Conservation (phyloP, 2,888 invertebrate genomes). For the Amphipyra berbera region DNA sequence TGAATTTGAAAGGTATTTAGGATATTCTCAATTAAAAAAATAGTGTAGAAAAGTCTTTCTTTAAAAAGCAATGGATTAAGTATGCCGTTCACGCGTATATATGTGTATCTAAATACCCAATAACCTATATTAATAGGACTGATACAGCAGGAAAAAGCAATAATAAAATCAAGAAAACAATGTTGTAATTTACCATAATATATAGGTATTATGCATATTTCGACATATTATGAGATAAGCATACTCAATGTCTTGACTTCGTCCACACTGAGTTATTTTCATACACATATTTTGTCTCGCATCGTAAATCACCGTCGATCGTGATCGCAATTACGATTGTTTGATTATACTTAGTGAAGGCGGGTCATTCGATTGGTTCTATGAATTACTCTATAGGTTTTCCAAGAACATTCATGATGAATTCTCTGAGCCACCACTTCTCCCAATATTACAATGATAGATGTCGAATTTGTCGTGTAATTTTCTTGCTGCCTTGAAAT, state of each 20-base stretch:
- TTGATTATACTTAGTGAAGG: conserved; percentile 44
- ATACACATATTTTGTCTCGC: conserved; percentile 29
- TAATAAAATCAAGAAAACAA: conserved; percentile 6
- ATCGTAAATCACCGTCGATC: conserved; percentile 40
- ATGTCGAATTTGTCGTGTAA: conserved; percentile 16
- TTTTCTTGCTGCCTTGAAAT: conserved; percentile 1
- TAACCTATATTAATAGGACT: conserved; percentile 6
- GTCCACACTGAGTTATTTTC: conserved; percentile 24
- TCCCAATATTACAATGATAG: conserved; percentile 15
- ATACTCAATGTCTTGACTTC: conserved; percentile 3
- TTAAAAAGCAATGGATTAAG: no score
- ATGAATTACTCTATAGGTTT: conserved; percentile 27
- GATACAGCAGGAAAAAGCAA: not conserved
- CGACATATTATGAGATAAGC: conserved; percentile 16
- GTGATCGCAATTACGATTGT: conserved; percentile 53
- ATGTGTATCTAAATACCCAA: not conserved
- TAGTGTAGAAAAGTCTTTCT: no score
- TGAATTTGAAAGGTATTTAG: conserved; percentile 8
- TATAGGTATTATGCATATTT: conserved; percentile 22
- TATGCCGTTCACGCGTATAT: not conserved
- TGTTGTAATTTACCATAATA: conserved; percentile 10
- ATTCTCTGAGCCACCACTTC: conserved; percentile 8
- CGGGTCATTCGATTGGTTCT: conserved; percentile 34
- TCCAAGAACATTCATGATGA: conserved; percentile 22
- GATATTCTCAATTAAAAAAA: not conserved